Evolutionary conservation across 2,113 vertebrate genomes (phyloP).

Genomic region (Mirounga angustirostris): DNA sequence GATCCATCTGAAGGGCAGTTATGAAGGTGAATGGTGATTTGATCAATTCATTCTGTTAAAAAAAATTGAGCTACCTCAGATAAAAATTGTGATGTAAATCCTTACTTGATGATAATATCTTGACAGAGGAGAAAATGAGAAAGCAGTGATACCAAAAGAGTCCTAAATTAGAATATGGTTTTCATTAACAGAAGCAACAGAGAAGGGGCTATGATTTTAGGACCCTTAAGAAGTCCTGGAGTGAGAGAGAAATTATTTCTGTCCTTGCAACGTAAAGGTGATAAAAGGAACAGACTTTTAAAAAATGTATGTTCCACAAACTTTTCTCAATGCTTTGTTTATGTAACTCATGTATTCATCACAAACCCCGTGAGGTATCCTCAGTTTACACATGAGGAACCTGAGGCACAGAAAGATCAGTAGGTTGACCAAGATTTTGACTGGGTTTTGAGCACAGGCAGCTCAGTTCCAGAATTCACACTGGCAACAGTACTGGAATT

Average conservation of each 20-base stretch:
- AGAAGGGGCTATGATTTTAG: neutral
- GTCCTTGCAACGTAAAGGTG: neutral
- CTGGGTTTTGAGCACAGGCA: neutral
- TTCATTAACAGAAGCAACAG: neutral
- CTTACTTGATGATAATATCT: slow-evolving; percentile 49
- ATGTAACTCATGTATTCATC: neutral
- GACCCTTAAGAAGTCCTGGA: neutral
- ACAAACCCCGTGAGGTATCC: neutral
- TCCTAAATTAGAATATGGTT: slow-evolving; percentile 61
- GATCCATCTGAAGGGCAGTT: neutral
- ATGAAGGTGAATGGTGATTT: slow-evolving; percentile 39
- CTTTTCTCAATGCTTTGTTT: neutral
- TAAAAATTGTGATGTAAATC: slow-evolving; percentile 70
- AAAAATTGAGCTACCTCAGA: slow-evolving; percentile 45
- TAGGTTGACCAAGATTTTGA: neutral
- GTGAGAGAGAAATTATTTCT: neutral
- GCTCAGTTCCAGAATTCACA: neutral
- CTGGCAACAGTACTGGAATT: neutral
- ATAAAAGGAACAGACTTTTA: neutral
- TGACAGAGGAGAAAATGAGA: slow-evolving; percentile 71
- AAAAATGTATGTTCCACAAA: neutral
- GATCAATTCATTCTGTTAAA: slow-evolving; percentile 37
- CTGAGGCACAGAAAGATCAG: neutral
- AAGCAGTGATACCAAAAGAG: slow-evolving; percentile 39
- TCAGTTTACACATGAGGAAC: neutral